Conservation (phyloP, 2,113 vertebrate species). For the Ciconia stormi region DNA sequence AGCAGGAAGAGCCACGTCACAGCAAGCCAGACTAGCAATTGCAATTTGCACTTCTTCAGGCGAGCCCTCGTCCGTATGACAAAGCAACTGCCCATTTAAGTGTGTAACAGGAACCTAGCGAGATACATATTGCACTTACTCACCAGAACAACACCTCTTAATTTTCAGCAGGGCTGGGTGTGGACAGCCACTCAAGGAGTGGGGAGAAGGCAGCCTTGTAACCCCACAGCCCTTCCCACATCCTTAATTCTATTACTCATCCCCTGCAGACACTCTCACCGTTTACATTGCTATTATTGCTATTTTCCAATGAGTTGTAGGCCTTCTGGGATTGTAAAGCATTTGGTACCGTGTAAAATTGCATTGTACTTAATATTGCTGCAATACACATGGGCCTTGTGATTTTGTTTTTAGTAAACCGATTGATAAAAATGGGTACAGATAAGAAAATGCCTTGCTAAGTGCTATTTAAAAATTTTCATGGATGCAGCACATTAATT, state of each 20-base stretch:
- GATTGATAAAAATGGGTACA: not conserved
- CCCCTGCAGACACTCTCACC: not conserved
- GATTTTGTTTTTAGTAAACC: not conserved
- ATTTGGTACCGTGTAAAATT: not conserved
- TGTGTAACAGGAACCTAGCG: not conserved
- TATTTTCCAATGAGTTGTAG: not conserved
- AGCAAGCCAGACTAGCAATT: not conserved
- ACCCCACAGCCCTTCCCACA: not conserved
- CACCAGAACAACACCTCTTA: not conserved
- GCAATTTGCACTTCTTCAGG: not conserved
- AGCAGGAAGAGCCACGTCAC: not conserved
- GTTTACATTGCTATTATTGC: not conserved
- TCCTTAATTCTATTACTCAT: not conserved
- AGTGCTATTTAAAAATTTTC: not conserved
- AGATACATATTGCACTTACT: not conserved
- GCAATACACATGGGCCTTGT: not conserved
- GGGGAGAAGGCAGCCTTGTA: not conserved
- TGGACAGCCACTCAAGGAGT: not conserved
- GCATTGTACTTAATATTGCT: not conserved
- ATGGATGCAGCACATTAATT: not conserved
- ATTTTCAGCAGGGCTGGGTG: not conserved
- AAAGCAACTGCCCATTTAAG: not conserved
- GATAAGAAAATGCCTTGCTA: not conserved
- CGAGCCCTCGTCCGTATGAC: accelerated
- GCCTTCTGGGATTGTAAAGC: not conserved